phyloP scores from a whole-genome alignment of 2,888 invertebrate genomes.

The Physocephala rufipes region DNA sequence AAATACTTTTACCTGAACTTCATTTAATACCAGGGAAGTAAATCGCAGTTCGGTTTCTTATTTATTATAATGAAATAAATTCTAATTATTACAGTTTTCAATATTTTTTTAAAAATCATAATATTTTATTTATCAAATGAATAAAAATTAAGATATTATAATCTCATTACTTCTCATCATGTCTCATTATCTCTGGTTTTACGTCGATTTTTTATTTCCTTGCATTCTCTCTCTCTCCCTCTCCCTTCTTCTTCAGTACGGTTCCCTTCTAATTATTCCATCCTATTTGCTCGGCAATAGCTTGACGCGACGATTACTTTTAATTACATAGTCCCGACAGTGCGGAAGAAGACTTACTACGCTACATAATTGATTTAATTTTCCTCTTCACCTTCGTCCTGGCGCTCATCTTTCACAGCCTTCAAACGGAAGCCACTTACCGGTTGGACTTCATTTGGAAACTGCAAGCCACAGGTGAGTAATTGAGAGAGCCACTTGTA shows the following conservation, averaged over 20 bases:
- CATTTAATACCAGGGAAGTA: too few species aligned
- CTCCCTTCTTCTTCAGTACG: neutral
- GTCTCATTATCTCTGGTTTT: slow-evolving; percentile 12
- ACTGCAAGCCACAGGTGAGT: slow-evolving; percentile 85
- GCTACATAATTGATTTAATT: slow-evolving; percentile 70
- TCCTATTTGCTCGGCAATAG: neutral
- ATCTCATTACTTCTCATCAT: neutral
- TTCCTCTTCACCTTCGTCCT: slow-evolving; percentile 79
- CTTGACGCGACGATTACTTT: neutral
- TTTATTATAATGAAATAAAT: too few species aligned
- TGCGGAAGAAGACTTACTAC: slow-evolving; percentile 62
- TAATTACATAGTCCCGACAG: slow-evolving; percentile 45
- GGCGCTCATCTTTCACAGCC: slow-evolving; percentile 88
- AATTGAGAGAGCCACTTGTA: neutral
- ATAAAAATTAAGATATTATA: slow-evolving; percentile 25
- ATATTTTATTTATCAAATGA: too few species aligned
- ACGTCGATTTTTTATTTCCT: slow-evolving; percentile 38
- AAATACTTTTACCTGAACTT: too few species aligned
- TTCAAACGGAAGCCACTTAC: slow-evolving; percentile 94
- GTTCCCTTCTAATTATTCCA: neutral
- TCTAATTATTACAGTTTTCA: too few species aligned
- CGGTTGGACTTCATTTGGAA: slow-evolving; percentile 97
- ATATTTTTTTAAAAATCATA: too few species aligned
- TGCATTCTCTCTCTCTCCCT: slow-evolving; percentile 5
- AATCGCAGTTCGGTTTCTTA: too few species aligned